Base-by-base conservation (phyloP, 2,113 vertebrate species). In the Xenotilapia flavipinnis region DNA sequence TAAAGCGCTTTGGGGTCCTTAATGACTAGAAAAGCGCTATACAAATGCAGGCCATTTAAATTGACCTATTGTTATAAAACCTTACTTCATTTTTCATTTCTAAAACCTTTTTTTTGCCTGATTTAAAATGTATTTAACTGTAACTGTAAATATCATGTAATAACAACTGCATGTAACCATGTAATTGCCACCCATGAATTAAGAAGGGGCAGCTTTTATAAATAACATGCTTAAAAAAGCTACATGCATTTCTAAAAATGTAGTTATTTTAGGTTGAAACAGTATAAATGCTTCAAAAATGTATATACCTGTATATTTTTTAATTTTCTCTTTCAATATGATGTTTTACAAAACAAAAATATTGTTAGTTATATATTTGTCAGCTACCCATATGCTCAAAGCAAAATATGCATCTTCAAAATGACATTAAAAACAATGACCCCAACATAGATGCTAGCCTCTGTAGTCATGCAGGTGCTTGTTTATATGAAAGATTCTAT, bases 61-160 rank as follows among this genome's bases (percentile, higher is more conserved):
- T 1, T n/a, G 11, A 68, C 36, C 33, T 21, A 65, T 21, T 68
- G 19, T 1, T 68, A 68, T 68, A 68, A 21, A 40, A 40, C 36
- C 19, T 68, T 3, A 38, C 33, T 5, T 68, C 1, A 40, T 8
- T 14, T 56, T 56, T 28, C 23, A 56, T 40, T 68, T 68, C 8
- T 40, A 40, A 68, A 68, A 68, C 36, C 10, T 21, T 38, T 40
- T 12, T 5, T 68, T 65, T 17, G 33, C 19, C 19, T 8, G 4
- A 21, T 65, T 38, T 0, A 65, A 65, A 65, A 38, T 0, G 3
- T 13, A 38, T 65, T 26, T n/a, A 65, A 65, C 19, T 36, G 28
- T 62, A 62, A 33, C 15, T n/a, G 4, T 65, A 65, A 65, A 38
- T 65, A 65, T 5, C 33, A 65, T 65, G 33, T 38, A 65, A 38